These are phyloP conservation scores for Neoseiulus cucumeris DNA, from an alignment of 1,140 invertebrate genomes.

Conservation along the genomic window DNA sequence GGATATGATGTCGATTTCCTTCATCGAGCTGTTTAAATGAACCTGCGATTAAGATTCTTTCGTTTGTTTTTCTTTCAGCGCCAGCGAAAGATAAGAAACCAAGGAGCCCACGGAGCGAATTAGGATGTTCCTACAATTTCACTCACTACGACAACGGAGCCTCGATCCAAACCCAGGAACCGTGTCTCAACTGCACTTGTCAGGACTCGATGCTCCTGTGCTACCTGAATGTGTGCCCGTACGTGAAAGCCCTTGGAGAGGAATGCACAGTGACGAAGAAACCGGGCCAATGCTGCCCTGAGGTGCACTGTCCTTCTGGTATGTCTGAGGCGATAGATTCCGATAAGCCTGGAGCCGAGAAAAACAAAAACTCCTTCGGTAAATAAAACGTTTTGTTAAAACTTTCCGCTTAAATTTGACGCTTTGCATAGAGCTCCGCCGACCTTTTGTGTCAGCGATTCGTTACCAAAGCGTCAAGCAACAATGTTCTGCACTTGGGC, in stretches of 20 bases:
- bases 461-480: too few relatives aligned
- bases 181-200: slow-evolving; percentile 84
- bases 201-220: slow-evolving; percentile 87
- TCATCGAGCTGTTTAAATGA: too few relatives aligned
- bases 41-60: not conserved
- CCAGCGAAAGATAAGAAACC: not conserved
- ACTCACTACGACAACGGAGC: slow-evolving; percentile 78
- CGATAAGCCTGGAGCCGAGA: not conserved
- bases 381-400: slow-evolving; percentile 7
- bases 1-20: too few relatives aligned
- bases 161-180: slow-evolving; percentile 76
- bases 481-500: too few relatives aligned
- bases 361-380: slow-evolving; percentile 9
- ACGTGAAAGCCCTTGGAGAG: slow-evolving; percentile 73
- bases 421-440: not conserved
- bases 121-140: slow-evolving; percentile 79
- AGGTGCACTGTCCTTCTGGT: slow-evolving; percentile 78
- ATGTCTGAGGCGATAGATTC: slow-evolving; percentile 22
- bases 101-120: not conserved
- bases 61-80: not conserved
- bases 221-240: slow-evolving; percentile 69
- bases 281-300: slow-evolving; percentile 74
- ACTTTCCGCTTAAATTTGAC: slow-evolving; percentile 8
- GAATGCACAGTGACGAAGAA: slow-evolving; percentile 71
- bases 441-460: too few relatives aligned